phyloP scores from a whole-genome alignment of 2,113 vertebrate genomes.

The Chaenogobius annularis region DNA sequence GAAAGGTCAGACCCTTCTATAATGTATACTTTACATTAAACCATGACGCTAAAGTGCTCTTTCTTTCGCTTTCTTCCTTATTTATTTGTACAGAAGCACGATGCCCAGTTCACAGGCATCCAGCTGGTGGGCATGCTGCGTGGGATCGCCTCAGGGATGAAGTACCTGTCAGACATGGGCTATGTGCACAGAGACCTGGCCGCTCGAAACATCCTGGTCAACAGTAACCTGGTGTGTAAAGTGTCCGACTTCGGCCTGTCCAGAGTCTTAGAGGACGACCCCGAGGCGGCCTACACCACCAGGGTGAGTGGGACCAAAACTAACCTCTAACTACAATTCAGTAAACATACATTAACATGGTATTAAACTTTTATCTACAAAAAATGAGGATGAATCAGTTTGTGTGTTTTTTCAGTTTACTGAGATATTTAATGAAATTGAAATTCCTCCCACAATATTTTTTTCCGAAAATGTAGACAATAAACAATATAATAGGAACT shows the following conservation, averaged over 20 bases:
- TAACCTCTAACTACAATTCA: background rate
- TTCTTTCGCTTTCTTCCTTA: background rate
- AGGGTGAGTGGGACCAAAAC: slow-evolving; percentile 66
- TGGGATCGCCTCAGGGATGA: slow-evolving; percentile 97
- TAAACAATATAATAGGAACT: no score
- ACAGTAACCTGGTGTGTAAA: slow-evolving; percentile 98
- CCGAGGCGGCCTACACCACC: slow-evolving; percentile 95
- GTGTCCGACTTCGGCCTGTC: slow-evolving; percentile 98
- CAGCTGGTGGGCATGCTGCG: slow-evolving; percentile 98
- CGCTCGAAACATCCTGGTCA: slow-evolving; percentile 94
- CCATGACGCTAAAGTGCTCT: slow-evolving; percentile 12
- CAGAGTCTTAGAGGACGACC: slow-evolving; percentile 92
- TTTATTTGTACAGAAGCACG: slow-evolving; percentile 84
- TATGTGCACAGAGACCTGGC: slow-evolving; percentile 96
- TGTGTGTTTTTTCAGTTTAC: no score
- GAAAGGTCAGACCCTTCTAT: slow-evolving; percentile 44
- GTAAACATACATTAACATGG: no score
- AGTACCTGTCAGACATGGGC: slow-evolving; percentile 98
- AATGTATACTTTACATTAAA: slow-evolving; percentile 7
- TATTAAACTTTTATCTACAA: no score
- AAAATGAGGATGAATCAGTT: no score
- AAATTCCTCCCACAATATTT: no score
- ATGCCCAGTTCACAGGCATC: slow-evolving; percentile 97
- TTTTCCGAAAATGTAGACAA: no score
- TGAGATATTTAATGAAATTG: no score